Base-by-base conservation (phyloP, 1,140 invertebrate genomes). In the Drosophila virilis region DNA sequence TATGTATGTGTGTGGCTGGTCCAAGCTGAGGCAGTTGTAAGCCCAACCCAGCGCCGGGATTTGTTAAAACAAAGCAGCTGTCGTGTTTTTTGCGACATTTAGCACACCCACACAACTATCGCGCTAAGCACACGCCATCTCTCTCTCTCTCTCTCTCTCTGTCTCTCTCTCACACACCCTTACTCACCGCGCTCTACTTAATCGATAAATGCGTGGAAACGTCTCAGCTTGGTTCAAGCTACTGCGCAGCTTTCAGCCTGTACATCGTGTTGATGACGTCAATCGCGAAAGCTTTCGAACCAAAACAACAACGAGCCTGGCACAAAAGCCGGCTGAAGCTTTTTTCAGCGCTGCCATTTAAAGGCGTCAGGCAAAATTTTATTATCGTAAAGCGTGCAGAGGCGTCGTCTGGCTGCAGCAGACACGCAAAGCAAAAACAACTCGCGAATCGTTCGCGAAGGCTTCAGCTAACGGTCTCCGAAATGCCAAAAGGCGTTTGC, bases 171-270 rank as follows among this genome's bases (percentile, higher is more conserved):
- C n/a, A 13, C 17, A 6, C 57, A 58, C 55, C 48, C 32, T 38
- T 22, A 10, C 9, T n/a, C 42, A 15, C 46, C 33, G 55, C 22
- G 55, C 2, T 58, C 38, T 32, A 40, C 32, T 15, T 43, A 88
- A 88, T 88, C 84, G 67, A 88, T 88, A 88, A 88, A 89, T 88
- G 84, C 84, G 84, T 88, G 84, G 84, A 75, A 78, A 51, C 57
- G 66, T 78, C 78, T 64, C 82, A 78, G 65, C 76, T 80, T 73
- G 77, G 77, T 46, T 60, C 62, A 58, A 52, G 50, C 61, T 77
- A 74, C 64, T 85, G 89, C 89, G 89, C 89, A 91, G 84, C 77
- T 89, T 89, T 88, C 65, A 60, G 68, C 54, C 83, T 80, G 68
- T 79, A 79, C 68, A 72, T 69, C 69, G 55, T 59, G 74, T 55